phyloP scores from a whole-genome alignment of 2,888 invertebrate genomes.

The Cataglyphis albicans region DNA sequence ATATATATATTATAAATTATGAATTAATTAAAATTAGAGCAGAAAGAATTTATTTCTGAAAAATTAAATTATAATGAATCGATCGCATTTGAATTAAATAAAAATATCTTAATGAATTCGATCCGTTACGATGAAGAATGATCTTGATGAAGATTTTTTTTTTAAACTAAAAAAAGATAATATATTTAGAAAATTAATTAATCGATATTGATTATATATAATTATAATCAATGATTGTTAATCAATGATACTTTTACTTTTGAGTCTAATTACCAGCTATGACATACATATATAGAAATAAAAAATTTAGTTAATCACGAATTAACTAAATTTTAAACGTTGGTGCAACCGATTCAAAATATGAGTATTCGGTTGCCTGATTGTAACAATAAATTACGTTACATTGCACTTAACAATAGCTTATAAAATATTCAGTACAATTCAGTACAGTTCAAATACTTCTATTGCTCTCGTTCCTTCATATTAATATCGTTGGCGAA shows the following conservation, averaged over 20 bases:
- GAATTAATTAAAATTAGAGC: background rate
- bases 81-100: background rate
- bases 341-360: conserved; percentile 16
- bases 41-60: background rate
- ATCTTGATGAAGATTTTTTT: background rate
- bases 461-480: background rate
- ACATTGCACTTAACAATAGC: conserved; percentile 35
- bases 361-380: conserved; percentile 27
- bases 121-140: background rate
- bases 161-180: background rate
- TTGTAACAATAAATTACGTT: conserved; percentile 31
- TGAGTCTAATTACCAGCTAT: background rate
- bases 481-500: background rate
- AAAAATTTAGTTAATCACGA: background rate
- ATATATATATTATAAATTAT: background rate
- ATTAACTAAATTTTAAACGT: conserved; percentile 17
- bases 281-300: background rate
- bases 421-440: conserved; percentile 25
- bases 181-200: background rate
- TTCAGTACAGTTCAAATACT: background rate
- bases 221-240: background rate
- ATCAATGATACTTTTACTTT: background rate
- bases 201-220: background rate
- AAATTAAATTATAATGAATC: conserved; percentile 9
- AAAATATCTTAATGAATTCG: background rate